Evolutionary conservation across 2,888 invertebrate species (phyloP), one percentile per base, ranked within the genome.

Genomic region (Chrysotoxum bicinctum): DNA sequence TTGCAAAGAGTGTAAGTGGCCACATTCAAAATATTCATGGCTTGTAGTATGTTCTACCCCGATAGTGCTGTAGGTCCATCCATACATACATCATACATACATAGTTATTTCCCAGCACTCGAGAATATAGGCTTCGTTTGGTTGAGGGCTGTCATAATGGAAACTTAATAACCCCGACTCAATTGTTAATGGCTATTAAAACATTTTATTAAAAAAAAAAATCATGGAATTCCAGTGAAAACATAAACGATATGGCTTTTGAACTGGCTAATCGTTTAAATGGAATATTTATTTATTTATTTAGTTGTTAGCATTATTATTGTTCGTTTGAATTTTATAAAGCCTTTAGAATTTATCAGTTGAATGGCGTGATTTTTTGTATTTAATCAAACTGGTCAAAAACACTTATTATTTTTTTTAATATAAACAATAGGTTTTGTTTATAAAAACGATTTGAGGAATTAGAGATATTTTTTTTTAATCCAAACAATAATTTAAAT

Each of bases 141-240:
- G 23, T 43, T 26, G 14, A 14, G 62, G 23, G 62, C n/a, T 16
- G 14, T 32, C 21, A 32, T 35, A 32, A 45, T 66, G n/a, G 64
- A 48, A 45, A 30, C 30, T 26, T 43, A 64, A 64, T 30, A 64
- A 32, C 14, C 32, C 5, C 8, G 3, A 26, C 26, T 40, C 32
- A n/a, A 32, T 66, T 66, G 48, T 66, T 21, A 66, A 66, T 48
- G 64, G 48, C 48, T 35, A 21, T 16, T 64, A 64, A 45, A 64
- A 64, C 43, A 62, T 26, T 43, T 64, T 45, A 16, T 19, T 50
- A 16, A 10, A 35, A 21, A 26, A 43, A 43, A 21, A 14, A 26
- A 43, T 23, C 12, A 48, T 14, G 4, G 12, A 48, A 45, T 48
- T 45, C 19, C 45, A 16, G 21, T 12, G 30, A 45, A 45, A 64